Evolutionary conservation across 2,113 vertebrate species (phyloP).

Genomic region (Cheilinus undulatus): DNA sequence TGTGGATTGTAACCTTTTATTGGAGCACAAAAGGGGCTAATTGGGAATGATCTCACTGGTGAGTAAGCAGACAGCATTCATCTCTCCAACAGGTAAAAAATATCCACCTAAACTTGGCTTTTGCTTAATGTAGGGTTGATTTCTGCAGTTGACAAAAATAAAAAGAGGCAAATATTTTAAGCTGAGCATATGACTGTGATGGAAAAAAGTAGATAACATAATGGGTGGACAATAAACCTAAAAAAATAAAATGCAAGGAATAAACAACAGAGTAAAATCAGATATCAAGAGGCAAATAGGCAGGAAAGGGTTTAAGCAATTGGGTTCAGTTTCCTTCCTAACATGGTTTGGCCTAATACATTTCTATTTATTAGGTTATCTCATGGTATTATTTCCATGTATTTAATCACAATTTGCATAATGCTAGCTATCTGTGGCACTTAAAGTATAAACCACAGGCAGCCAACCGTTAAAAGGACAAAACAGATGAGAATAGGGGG

Average conservation of each 20-base stretch:
- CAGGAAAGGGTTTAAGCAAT: background rate
- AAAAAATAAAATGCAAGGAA: background rate
- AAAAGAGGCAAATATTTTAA: background rate
- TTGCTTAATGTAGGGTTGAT: constrained; percentile 14
- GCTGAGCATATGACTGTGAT: background rate
- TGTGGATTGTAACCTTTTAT: constrained; percentile 60
- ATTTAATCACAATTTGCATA: constrained; percentile 54
- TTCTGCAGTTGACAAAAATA: constrained; percentile 21
- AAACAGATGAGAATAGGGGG: constrained; percentile 22
- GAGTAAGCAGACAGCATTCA: constrained; percentile 44
- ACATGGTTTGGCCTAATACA: constrained; percentile 1
- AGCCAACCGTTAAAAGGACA: constrained; percentile 33
- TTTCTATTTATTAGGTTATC: constrained; percentile 33
- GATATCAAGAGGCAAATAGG: background rate
- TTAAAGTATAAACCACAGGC: constrained; percentile 38
- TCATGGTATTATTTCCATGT: constrained; percentile 16
- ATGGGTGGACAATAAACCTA: background rate
- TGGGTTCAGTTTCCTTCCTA: background rate
- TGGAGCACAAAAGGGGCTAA: constrained; percentile 57
- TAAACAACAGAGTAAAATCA: background rate
- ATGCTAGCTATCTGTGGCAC: constrained; percentile 34
- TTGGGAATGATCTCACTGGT: constrained; percentile 57
- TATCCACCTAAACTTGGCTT: constrained; percentile 19
- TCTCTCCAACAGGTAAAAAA: constrained; percentile 11
- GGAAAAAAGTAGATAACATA: background rate